phyloP scores from a whole-genome alignment of 2,113 vertebrate genomes.

The Cettia cetti region DNA sequence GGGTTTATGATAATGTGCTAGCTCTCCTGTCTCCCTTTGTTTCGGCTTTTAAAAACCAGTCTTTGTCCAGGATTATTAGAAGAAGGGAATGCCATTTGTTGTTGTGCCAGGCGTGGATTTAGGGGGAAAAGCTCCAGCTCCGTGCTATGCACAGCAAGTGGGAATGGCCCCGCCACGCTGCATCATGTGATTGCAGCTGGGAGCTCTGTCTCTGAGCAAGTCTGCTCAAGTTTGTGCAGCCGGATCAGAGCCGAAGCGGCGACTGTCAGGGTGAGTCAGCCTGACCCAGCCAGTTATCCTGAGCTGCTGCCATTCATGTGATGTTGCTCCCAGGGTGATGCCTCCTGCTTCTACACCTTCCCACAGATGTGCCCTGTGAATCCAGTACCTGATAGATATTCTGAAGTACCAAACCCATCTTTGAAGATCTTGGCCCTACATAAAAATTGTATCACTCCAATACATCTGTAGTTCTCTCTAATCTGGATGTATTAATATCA shows the following conservation, averaged over 20 bases:
- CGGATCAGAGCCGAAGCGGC: not conserved
- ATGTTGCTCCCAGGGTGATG: not conserved
- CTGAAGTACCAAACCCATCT: not conserved
- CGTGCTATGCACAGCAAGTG: not conserved
- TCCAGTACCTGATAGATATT: not conserved
- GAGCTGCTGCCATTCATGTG: not conserved
- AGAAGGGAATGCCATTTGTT: conserved; percentile 44
- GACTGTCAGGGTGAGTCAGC: not conserved
- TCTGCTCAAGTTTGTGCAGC: not conserved
- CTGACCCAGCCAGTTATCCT: not conserved
- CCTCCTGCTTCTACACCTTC: not conserved
- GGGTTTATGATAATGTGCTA: conserved; percentile 43
- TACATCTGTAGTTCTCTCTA: not conserved
- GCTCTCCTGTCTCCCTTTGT: conserved; percentile 41
- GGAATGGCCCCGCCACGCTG: not conserved
- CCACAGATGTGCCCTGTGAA: not conserved
- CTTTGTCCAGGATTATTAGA: conserved; percentile 22
- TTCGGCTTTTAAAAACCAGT: conserved; percentile 12
- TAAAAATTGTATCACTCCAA: not conserved
- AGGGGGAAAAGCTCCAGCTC: not conserved
- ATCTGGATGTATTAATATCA: not conserved
- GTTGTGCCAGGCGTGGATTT: conserved; percentile 43
- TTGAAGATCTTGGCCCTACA: not conserved
- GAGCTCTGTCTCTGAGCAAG: not conserved
- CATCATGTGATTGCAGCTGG: not conserved